Evolutionary conservation across 2,888 invertebrate genomes (phyloP), one percentile per base, ranked within the genome.

Genomic region (Megalurothrips usitatus): DNA sequence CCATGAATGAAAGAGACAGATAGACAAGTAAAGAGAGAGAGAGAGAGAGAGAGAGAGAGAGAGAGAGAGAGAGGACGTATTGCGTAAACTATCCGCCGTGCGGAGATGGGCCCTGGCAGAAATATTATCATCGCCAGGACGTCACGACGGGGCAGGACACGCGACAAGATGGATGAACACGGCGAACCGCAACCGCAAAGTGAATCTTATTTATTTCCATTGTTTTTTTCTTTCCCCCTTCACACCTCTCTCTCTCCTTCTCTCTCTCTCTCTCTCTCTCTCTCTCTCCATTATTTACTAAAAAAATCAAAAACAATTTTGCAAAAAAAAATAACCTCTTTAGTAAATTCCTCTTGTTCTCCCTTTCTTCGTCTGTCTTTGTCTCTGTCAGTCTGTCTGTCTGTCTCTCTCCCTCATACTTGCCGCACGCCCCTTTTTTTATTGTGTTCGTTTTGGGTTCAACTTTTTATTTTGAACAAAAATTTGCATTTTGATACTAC

Each of bases 101-200:
- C 34, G 6, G 68, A 68, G 68, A 23, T 3, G 23, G 58, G 58
- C 58, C 58, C 58, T 52, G 26, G 68, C 68, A 75, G 68, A 75
- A 75, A 75, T 75, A 75, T 75, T 75, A 75, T 75, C 68, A 75
- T 26, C 58, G 58, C 58, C 19, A 58, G 58, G 58, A 58, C 58
- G 58, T 58, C 58, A 58, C 58, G 58, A 58, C 58, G 6, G 34
- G 34, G 58, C n/a, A 58, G 58, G 58, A 58, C 58, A 58, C 58
- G 58, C 58, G 58, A 58, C 58, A 58, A 58, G 58, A 58, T 58
- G 58, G 58, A 58, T 58, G 58, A 17, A 58, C 58, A 58, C 58
- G 58, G 6, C 34, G 34, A 43, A 43, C 34, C 34, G 34, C 34
- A 43, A 58, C 58, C 58, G 58, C 58, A 58, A 58, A 58, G 58